Base-by-base conservation (phyloP, 2,888 invertebrate genomes). In the Drosophila mettleri region DNA sequence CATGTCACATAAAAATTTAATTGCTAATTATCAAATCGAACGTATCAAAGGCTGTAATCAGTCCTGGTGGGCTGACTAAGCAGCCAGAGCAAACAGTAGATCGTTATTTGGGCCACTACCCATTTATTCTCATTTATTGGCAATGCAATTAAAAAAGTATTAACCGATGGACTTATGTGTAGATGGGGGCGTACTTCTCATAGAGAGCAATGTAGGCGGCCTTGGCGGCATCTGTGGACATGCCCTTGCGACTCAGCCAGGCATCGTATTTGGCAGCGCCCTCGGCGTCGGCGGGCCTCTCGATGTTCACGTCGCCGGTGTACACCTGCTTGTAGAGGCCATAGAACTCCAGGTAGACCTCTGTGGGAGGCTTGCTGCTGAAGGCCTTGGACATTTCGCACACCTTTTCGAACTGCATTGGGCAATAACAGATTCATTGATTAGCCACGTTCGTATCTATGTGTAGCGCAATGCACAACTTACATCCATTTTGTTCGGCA, bases 211-310 rank as follows among this genome's bases (percentile, higher is more conserved):
- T 93, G 93, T 98, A 98, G 52, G 95, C 95, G 87, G 95, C 94
- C 93, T 97, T 96, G 60, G 98, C 98, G 39, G 94, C 95, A 36
- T 96, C 96, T 86, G 95, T 93, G 39, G 94, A 92, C 88, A 95
- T 93, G 24, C 98, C 98, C 93, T 98, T 98, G 91, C 95, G 96
- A 61, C 93, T 93, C 74, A 94, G 94, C 98, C 98, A 99, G 2
- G 97, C 95, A 91, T 97, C 96, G 97, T 97, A 98, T 93, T 98
- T 99, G 39, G 97, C 98, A 90, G 96, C 97, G 68, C 96, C 98
- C 92, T 96, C 96, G 75, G 96, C 92, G 89, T 98, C 98, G 73
- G 97, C 97, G 66, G 98, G 98, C 79, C 95, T 95, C 55, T 93
- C 97, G 74, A 95, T 96, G 91, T 96, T 95, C 72, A 95, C 94